Conservation (phyloP, 2,888 invertebrate species). For the Erebia ligea region DNA sequence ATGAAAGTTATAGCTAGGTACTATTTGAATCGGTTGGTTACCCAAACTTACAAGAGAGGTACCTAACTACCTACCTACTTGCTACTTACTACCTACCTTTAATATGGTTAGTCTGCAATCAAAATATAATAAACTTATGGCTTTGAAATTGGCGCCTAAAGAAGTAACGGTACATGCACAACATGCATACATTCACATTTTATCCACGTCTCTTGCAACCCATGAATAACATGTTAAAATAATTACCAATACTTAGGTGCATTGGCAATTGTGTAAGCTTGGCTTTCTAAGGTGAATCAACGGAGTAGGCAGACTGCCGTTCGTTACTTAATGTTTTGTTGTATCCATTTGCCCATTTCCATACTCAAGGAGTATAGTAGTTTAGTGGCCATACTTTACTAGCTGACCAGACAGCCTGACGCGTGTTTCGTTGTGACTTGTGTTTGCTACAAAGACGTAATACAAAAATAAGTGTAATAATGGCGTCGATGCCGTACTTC, state of each 20-base stretch:
- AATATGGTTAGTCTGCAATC: no score
- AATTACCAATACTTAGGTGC: conserved; percentile 60
- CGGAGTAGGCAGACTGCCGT: conserved; percentile 62
- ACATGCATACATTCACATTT: conserved; percentile 63
- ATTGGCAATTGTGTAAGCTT: conserved; percentile 57
- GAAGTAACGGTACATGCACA: conserved; percentile 67
- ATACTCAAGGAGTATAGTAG: no score
- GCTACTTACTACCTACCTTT: no score
- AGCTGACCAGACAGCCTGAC: conserved; percentile 50
- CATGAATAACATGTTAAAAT: conserved; percentile 63
- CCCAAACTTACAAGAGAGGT: no score
- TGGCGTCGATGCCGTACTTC: conserved; percentile 81
- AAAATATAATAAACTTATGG: not conserved
- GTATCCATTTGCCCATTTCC: conserved; percentile 38
- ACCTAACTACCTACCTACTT: no score
- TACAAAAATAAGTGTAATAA: conserved; percentile 49
- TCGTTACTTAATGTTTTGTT: conserved; percentile 49
- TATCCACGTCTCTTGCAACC: conserved; percentile 68
- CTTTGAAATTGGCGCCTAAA: conserved; percentile 62
- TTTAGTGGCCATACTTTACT: conserved; percentile 26
- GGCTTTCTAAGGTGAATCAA: conserved; percentile 81
- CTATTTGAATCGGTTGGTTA: no score
- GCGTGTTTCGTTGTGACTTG: conserved; percentile 48
- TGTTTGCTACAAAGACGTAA: conserved; percentile 44
- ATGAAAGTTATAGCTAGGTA: no score